phyloP scores from a whole-genome alignment of 2,797 vertebrate genomes.

The Anguilla anguilla region DNA sequence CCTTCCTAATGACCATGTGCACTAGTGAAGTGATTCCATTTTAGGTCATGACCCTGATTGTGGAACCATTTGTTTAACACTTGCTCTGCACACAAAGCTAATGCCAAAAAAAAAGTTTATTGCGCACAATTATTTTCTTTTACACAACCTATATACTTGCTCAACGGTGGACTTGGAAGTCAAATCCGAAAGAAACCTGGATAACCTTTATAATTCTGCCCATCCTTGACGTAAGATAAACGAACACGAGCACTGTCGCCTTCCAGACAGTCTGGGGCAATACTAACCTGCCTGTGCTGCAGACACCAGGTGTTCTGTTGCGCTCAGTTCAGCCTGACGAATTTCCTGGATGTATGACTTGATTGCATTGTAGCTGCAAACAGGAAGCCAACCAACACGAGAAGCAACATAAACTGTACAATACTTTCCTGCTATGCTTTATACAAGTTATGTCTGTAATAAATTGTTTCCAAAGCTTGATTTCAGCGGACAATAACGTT shows the following conservation, averaged over 20 bases:
- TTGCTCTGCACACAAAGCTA: neutral
- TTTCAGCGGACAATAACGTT: neutral
- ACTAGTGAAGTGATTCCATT: neutral
- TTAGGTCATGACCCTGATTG: neutral
- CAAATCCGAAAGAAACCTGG: neutral
- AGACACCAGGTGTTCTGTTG: constrained; percentile 86
- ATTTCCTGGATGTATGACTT: constrained; percentile 89
- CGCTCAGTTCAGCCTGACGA: constrained; percentile 77
- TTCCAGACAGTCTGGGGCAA: neutral
- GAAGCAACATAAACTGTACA: neutral
- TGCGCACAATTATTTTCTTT: neutral
- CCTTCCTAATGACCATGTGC: neutral
- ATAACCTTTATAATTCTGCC: neutral
- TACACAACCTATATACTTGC: neutral
- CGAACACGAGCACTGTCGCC: neutral
- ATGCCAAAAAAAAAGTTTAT: neutral
- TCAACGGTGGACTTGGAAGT: neutral
- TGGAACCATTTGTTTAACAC: neutral
- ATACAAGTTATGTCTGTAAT: neutral
- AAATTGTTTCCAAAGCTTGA: neutral
- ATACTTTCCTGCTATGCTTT: neutral
- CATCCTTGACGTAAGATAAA: neutral
- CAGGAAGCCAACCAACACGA: constrained; percentile 26
- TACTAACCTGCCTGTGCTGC: constrained; percentile 91
- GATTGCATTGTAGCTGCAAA: constrained; percentile 90